Percentiles rank a stretch among this genome's conserved stretches.
Evolutionary conservation across 1,140 invertebrate species (phyloP).

Genomic region (Acromyrmex charruanus): DNA sequence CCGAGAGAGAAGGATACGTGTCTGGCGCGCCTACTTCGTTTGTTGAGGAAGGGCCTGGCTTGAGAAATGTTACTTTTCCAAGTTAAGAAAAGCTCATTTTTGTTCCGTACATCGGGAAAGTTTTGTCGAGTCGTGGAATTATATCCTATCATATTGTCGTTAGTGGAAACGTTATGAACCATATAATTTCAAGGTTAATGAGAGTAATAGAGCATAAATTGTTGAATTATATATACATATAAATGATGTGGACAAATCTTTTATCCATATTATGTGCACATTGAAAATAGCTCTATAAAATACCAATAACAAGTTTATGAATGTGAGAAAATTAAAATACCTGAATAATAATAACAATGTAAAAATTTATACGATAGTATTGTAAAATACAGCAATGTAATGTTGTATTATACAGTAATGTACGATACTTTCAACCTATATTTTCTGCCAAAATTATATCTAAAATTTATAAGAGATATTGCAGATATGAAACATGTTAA

Average conservation of each 20-base stretch:
- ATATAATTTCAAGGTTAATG: not conserved
- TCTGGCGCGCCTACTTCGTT: conserved; percentile 18
- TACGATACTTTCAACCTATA: not conserved
- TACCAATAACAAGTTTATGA: not conserved
- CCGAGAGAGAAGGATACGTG: conserved; percentile 31
- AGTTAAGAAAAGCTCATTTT: conserved; percentile 33
- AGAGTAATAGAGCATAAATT: conserved; percentile 16
- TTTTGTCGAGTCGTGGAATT: conserved; percentile 21
- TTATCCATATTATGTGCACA: not conserved
- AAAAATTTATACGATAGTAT: not conserved
- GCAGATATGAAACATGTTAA: not conserved
- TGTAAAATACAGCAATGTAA: not conserved
- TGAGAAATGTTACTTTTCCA: conserved; percentile 69
- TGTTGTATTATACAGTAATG: not conserved
- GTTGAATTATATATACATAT: not conserved
- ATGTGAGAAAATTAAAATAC: not conserved
- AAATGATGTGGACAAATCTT: not conserved
- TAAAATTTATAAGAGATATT: not conserved
- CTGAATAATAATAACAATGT: not conserved
- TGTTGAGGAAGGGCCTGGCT: not conserved
- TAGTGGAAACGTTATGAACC: not conserved
- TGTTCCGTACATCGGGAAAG: conserved; percentile 39
- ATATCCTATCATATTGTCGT: conserved; percentile 5
- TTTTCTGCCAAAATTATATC: not conserved
- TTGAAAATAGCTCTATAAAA: not conserved